A percentile compares a stretch with the other conserved stretches of the same genome.
Evolutionary conservation across 2,797 vertebrate species (phyloP).

Genomic region (Gobio occitaniae): DNA sequence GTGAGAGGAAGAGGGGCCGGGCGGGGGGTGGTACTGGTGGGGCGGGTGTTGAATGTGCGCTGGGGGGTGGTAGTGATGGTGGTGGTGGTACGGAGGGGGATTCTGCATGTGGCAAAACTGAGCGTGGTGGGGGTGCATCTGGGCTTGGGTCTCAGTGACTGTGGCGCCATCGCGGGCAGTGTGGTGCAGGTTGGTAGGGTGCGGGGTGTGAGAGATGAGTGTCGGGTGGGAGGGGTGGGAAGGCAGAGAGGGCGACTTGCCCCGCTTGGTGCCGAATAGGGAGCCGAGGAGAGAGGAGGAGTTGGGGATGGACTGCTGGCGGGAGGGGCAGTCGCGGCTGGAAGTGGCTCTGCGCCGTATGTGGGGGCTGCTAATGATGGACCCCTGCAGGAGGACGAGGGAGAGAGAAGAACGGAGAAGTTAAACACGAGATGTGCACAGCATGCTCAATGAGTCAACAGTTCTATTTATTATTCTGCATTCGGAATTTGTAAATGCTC

Average conservation of each 20-base stretch:
- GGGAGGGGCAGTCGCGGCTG: constrained; percentile 91
- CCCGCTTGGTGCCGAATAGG: constrained; percentile 89
- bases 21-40: constrained; percentile 79
- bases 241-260: constrained; percentile 85
- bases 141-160: constrained; percentile 68
- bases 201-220: constrained; percentile 83
- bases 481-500: neutral
- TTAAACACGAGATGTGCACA: constrained; percentile 20
- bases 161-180: constrained; percentile 72
- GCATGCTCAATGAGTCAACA: neutral
- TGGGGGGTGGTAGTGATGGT: constrained; percentile 93
- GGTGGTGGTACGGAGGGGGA: constrained; percentile 93
- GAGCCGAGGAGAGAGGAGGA: constrained; percentile 94
- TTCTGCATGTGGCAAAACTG: constrained; percentile 89
- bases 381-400: constrained; percentile 86
- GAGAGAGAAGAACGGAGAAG: constrained; percentile 60
- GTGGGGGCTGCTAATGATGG: constrained; percentile 99
- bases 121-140: constrained; percentile 80
- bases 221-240: constrained; percentile 80
- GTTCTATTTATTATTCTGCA: neutral
- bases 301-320: constrained; percentile 89
- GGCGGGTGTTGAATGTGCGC: constrained; percentile 85
- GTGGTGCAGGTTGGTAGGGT: constrained; percentile 82
- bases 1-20: constrained; percentile 72
- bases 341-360: constrained; percentile 89